These are phyloP conservation scores for Euborellia annulipes DNA, from an alignment of 1,140 invertebrate species.

Conservation along the genomic window DNA sequence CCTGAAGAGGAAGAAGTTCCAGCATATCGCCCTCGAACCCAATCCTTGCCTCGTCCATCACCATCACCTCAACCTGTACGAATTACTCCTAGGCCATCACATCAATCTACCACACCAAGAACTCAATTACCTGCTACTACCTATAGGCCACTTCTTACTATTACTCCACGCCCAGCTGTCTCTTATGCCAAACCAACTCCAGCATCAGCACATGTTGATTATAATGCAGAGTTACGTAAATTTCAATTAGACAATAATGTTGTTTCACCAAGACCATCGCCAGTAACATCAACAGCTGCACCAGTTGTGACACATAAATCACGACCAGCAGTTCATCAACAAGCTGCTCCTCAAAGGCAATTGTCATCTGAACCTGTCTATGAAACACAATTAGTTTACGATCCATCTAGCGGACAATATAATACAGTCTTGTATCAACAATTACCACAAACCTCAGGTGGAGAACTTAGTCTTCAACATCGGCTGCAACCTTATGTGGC, in stretches of 20 bases:
- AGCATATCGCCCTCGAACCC: slow-evolving; percentile 29
- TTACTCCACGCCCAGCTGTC: slow-evolving; percentile 13
- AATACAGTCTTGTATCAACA: slow-evolving; percentile 62
- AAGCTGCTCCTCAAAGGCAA: slow-evolving; percentile 21
- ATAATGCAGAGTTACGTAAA: slow-evolving; percentile 55
- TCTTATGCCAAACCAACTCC: slow-evolving; percentile 16
- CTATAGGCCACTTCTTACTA: slow-evolving; percentile 39
- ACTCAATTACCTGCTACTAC: slow-evolving; percentile 46
- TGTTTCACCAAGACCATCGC: slow-evolving; percentile 23
- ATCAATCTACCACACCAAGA: slow-evolving; percentile 37
- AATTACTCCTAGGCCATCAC: slow-evolving; percentile 23
- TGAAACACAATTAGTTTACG: slow-evolving; percentile 57
- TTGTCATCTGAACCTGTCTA: slow-evolving; percentile 42
- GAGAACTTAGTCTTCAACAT: slow-evolving; percentile 44
- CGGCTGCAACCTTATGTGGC: slow-evolving; percentile 56
- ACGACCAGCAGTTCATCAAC: slow-evolving; percentile 6
- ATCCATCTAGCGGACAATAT: slow-evolving; percentile 61
- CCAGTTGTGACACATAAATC: neutral
- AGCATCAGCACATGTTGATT: slow-evolving; percentile 38
- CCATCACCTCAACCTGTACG: slow-evolving; percentile 20
- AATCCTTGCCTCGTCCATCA: slow-evolving; percentile 11
- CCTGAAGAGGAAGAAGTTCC: slow-evolving; percentile 30
- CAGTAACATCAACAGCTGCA: neutral
- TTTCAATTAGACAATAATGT: slow-evolving; percentile 58
- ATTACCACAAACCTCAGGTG: slow-evolving; percentile 46